A percentile compares a stretch with the other conserved stretches of the same genome.
phyloP scores from a whole-genome alignment of 2,113 vertebrate genomes.

The Strigops habroptila region DNA sequence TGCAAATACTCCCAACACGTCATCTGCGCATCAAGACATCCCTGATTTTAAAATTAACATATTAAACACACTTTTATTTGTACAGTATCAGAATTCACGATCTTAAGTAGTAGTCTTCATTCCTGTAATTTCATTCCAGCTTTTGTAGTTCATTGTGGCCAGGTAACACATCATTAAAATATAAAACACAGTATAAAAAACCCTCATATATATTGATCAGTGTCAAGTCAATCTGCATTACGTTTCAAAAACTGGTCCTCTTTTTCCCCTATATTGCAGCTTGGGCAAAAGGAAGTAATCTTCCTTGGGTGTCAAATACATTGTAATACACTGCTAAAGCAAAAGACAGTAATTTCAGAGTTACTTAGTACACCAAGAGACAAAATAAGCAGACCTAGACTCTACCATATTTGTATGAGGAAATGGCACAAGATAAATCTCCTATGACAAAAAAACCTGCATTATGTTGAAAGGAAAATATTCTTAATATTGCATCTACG shows the following conservation, averaged over 20 bases:
- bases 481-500: background rate
- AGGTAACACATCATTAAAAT: background rate
- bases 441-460: slow-evolving; percentile 14
- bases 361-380: background rate
- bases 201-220: background rate
- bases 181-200: background rate
- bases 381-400: background rate
- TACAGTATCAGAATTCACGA: background rate
- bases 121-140: background rate
- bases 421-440: background rate
- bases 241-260: background rate
- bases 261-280: background rate
- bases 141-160: background rate
- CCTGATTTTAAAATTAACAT: background rate
- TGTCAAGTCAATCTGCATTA: background rate
- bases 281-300: background rate
- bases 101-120: background rate
- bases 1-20: background rate
- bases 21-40: background rate
- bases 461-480: slow-evolving; percentile 39
- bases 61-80: background rate
- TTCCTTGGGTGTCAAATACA: background rate
- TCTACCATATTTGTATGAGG: background rate
- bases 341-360: background rate
- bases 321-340: background rate